Evolutionary conservation across 2,113 vertebrate genomes (phyloP).

Genomic region (Loxodonta africana): DNA sequence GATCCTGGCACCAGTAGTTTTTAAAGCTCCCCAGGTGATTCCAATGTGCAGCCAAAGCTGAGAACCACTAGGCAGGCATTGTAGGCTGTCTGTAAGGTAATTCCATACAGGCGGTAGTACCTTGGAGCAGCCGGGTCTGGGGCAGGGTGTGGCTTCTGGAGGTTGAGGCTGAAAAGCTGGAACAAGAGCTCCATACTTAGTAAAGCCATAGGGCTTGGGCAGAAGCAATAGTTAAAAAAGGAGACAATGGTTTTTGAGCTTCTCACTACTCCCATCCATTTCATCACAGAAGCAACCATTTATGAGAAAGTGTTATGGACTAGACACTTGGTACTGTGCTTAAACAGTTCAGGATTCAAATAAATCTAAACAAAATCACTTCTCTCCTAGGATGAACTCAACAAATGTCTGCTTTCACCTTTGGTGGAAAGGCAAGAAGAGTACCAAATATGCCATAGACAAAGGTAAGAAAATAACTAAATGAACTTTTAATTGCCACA

Average conservation of each 20-base stretch:
- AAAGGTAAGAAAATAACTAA: too few species aligned
- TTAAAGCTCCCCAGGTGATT: too few species aligned
- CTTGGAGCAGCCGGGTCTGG: background rate
- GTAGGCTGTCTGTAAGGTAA: background rate
- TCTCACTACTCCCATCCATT: background rate
- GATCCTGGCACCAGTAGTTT: too few species aligned
- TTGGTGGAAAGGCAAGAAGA: too few species aligned
- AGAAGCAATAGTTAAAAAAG: background rate
- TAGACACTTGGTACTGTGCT: background rate
- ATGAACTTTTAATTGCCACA: too few species aligned
- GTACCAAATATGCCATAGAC: too few species aligned
- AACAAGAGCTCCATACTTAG: background rate
- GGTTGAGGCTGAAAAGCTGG: background rate
- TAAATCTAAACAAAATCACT: background rate
- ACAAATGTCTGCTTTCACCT: too few species aligned
- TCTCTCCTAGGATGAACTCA: too few species aligned
- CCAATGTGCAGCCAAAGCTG: too few species aligned
- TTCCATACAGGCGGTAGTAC: background rate
- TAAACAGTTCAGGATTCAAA: background rate
- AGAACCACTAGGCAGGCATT: background rate
- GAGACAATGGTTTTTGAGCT: background rate
- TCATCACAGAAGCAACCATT: background rate
- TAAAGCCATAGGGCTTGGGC: background rate
- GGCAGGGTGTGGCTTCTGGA: background rate
- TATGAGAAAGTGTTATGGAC: background rate